Evolutionary conservation across 2,888 invertebrate genomes (phyloP).

Genomic region (Pterostichus niger): DNA sequence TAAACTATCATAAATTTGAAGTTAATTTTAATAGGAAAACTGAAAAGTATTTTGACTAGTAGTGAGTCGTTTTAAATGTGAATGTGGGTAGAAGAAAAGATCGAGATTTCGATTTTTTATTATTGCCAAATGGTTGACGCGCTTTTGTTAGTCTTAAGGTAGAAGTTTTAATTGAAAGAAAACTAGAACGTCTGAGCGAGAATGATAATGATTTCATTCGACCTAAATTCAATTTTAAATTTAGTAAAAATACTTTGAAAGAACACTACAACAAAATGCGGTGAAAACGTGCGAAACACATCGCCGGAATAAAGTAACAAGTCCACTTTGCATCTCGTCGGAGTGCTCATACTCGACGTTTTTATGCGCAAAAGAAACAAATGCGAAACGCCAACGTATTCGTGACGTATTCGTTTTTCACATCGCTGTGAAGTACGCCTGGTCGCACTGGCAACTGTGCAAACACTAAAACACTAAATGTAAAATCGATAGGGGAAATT

Average conservation of each 20-base stretch:
- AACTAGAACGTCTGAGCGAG: conserved; percentile 8
- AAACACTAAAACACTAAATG: conserved; percentile 69
- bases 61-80: too few species aligned
- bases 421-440: conserved; percentile 47
- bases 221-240: conserved; percentile 22
- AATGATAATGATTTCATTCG: conserved; percentile 2
- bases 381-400: conserved; percentile 18
- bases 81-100: not conserved
- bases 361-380: conserved; percentile 32
- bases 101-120: conserved; percentile 9
- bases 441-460: conserved; percentile 53
- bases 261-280: conserved; percentile 20
- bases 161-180: conserved; percentile 46
- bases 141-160: conserved; percentile 10
- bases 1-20: too few species aligned
- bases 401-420: conserved; percentile 54
- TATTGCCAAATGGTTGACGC: not conserved
- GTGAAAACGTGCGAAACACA: conserved; percentile 38
- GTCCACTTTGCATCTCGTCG: conserved; percentile 27
- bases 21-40: too few species aligned
- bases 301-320: conserved; percentile 40
- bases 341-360: conserved; percentile 35
- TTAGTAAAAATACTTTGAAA: not conserved
- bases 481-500: conserved; percentile 71
- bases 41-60: too few species aligned